Evolutionary conservation across 2,113 vertebrate species (phyloP), one percentile per base, ranked within the genome.

Genomic region (Phasianus colchicus): DNA sequence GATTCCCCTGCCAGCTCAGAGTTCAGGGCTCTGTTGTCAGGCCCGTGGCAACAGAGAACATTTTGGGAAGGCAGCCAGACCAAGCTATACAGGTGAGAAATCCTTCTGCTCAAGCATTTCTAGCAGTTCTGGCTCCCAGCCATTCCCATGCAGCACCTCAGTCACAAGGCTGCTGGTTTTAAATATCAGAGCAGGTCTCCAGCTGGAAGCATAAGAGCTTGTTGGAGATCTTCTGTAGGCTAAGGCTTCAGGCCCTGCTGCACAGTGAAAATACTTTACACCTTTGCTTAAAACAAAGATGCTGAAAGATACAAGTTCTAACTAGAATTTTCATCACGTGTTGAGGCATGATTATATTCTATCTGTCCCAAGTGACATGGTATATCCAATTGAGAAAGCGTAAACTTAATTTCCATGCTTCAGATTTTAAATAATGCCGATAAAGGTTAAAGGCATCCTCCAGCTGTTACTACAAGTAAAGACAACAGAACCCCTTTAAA

Each of bases 1-100:
- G 18, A 4, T 82, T 40, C 19, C 45, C n/a, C 48, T 32, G 30
- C 24, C 48, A 32, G 30, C 4, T 0, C 50, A 4, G 1, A 0
- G 54, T 20, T 76, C 21, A 43, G 73, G 27, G 72, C 57, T 74
- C 52, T 40, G 13, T 40, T 65, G 11, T 30, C 54, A 15, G 4
- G 65, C 13, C 29, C 14, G 30, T 58, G 18, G 7, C 82, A 77
- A 34, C 11, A n/a, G 71, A 20, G 57, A 47, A 27, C 4, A 6
- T 27, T 65, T 66, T 20, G 22, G n/a, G 29, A 79, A 40, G 32
- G 67, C 67, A 50, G 67, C 14, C 50, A 80, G 60, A 13, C 77
- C n/a, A n/a, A 87, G 38, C 36, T 5, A 11, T 1, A 34, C 27
- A 60, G 22, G 5, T 14, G 13, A 60, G 22, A 89, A 74, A 80